Percentiles rank a stretch among this genome's conserved stretches.
phyloP scores from a whole-genome alignment of 2,113 vertebrate species.

The Monopterus albus region DNA sequence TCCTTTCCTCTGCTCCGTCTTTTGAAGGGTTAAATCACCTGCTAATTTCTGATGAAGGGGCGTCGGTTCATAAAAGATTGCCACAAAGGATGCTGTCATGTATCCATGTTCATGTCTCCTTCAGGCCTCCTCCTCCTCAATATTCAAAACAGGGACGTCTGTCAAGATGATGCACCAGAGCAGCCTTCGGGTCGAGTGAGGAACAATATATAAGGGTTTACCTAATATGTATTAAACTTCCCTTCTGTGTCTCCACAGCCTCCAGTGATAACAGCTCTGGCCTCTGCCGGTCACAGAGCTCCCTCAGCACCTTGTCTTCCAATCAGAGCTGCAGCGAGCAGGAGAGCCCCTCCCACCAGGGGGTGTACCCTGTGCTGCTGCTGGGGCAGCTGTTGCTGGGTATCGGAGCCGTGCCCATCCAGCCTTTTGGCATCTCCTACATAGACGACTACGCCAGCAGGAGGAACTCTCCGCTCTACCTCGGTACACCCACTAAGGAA shows the following conservation, averaged over 20 bases:
- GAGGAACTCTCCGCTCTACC: constrained; percentile 92
- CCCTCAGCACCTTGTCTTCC: background rate
- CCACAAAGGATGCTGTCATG: no score
- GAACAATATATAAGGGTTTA: no score
- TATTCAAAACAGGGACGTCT: no score
- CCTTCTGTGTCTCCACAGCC: constrained; percentile 57
- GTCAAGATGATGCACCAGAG: no score
- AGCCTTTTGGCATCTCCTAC: constrained; percentile 97
- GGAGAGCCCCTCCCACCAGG: constrained; percentile 46
- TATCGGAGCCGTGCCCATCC: constrained; percentile 89
- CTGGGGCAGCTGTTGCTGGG: constrained; percentile 89
- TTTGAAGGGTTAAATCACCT: no score
- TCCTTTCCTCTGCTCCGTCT: no score
- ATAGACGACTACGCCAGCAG: constrained; percentile 92
- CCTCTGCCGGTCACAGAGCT: constrained; percentile 74
- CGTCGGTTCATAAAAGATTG: no score
- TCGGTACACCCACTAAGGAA: constrained; percentile 78
- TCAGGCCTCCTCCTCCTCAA: no score
- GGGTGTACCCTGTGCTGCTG: constrained; percentile 86
- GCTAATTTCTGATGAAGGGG: no score
- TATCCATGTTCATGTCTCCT: no score
- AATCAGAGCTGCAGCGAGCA: constrained; percentile 70
- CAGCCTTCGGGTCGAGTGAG: no score
- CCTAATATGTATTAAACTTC: no score
- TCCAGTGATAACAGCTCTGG: constrained; percentile 61